Evolutionary conservation across 2,888 invertebrate genomes (phyloP).

Genomic region (Lymantria dispar): DNA sequence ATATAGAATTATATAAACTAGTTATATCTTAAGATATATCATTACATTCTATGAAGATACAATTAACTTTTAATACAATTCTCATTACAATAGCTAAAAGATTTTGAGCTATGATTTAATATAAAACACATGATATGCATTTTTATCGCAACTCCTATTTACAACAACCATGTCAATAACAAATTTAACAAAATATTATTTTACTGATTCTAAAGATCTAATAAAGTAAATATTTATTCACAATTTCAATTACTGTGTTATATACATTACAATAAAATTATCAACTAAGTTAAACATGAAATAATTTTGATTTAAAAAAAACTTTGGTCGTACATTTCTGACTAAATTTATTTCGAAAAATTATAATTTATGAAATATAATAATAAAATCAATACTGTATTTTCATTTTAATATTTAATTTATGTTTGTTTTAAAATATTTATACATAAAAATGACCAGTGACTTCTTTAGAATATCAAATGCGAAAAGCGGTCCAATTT

Average conservation of each 20-base stretch:
- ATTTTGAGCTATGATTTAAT: slow-evolving; percentile 57
- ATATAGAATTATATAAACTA: slow-evolving; percentile 28
- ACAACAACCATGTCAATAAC: slow-evolving; percentile 57
- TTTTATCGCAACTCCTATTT: slow-evolving; percentile 49
- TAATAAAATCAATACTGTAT: slow-evolving; percentile 14
- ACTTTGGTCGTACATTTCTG: slow-evolving; percentile 57
- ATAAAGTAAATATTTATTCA: slow-evolving; percentile 32
- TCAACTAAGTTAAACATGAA: slow-evolving; percentile 17
- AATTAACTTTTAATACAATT: slow-evolving; percentile 38
- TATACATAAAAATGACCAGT: slow-evolving; percentile 8
- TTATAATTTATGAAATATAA: slow-evolving; percentile 23
- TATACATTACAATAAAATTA: slow-evolving; percentile 18
- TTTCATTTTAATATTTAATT: slow-evolving; percentile 2
- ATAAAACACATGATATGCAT: slow-evolving; percentile 66
- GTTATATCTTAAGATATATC: slow-evolving; percentile 33
- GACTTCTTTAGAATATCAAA: not conserved
- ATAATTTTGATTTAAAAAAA: slow-evolving; percentile 36
- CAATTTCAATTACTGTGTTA: slow-evolving; percentile 24
- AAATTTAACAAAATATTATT: slow-evolving; percentile 62
- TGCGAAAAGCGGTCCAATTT: not conserved
- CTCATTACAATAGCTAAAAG: slow-evolving; percentile 49
- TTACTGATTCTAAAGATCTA: slow-evolving; percentile 31
- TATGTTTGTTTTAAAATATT: not conserved
- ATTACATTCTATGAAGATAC: slow-evolving; percentile 37
- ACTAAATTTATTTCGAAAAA: slow-evolving; percentile 37